Conservation (phyloP, 2,888 invertebrate genomes). For the Lottia gigantea region DNA sequence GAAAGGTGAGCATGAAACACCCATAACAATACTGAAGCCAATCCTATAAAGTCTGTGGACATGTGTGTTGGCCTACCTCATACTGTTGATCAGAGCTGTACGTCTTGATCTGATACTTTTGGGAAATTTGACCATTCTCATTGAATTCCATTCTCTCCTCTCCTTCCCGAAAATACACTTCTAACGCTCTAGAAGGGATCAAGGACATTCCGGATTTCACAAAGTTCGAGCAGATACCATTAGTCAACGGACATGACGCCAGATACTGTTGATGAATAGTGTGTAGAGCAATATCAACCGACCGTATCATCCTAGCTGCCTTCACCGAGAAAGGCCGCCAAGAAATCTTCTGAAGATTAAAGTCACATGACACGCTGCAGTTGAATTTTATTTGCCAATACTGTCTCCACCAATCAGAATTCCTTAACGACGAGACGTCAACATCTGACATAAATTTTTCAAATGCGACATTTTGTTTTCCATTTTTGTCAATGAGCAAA, state of each 20-base stretch:
- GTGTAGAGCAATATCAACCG: conserved; percentile 45
- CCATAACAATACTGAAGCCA: no score
- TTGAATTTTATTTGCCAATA: conserved; percentile 23
- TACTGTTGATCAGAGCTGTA: background rate
- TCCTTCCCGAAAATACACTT: conserved; percentile 20
- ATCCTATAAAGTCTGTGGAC: no score
- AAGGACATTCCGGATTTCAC: conserved; percentile 14
- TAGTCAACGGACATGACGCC: conserved; percentile 31
- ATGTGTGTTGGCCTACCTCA: conserved; percentile 16
- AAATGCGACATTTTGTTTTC: conserved; percentile 25
- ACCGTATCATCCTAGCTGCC: conserved; percentile 43
- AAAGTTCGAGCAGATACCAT: conserved; percentile 41
- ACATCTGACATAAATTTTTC: conserved; percentile 17
- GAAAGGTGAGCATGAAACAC: no score
- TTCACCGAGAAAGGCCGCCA: conserved; percentile 18
- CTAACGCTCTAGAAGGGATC: background rate
- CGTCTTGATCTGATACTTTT: background rate
- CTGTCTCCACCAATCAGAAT: conserved; percentile 23
- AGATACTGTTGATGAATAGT: conserved; percentile 35
- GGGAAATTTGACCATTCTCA: background rate
- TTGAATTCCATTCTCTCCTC: background rate
- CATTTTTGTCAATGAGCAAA: conserved; percentile 25
- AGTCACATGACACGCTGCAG: conserved; percentile 18
- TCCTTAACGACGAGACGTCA: conserved; percentile 15
- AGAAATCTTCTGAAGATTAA: conserved; percentile 4